These are phyloP conservation scores for Python bivittatus DNA, from an alignment of 2,113 vertebrate genomes.

Conservation along the genomic window DNA sequence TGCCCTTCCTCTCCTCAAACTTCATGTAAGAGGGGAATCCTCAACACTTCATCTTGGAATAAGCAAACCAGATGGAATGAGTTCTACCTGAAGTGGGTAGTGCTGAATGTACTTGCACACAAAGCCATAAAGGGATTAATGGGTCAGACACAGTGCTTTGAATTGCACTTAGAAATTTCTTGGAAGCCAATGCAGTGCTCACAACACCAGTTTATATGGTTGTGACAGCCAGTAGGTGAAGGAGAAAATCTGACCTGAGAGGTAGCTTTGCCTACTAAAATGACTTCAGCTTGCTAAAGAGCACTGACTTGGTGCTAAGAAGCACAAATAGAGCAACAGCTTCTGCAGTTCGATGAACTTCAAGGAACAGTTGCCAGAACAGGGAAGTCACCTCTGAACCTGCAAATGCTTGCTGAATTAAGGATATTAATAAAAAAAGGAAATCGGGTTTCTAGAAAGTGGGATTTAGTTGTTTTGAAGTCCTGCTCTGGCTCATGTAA, in stretches of 20 bases:
- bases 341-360: background rate
- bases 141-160: background rate
- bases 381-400: background rate
- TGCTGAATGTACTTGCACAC: background rate
- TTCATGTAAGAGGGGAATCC: background rate
- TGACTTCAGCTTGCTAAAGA: background rate
- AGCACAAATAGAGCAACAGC: background rate
- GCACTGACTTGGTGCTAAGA: background rate
- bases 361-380: background rate
- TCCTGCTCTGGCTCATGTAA: background rate
- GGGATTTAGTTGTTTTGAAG: background rate
- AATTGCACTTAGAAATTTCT: background rate
- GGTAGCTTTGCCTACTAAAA: background rate
- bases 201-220: background rate
- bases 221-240: background rate
- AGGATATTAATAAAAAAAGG: background rate
- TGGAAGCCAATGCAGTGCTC: background rate
- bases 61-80: background rate
- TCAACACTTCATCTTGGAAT: background rate
- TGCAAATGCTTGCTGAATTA: background rate
- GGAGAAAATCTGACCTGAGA: background rate
- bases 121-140: background rate
- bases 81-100: background rate
- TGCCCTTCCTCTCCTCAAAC: background rate
- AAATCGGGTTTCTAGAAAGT: background rate